Evolutionary conservation across 1,140 invertebrate species (phyloP).

Genomic region (Formica exsecta): DNA sequence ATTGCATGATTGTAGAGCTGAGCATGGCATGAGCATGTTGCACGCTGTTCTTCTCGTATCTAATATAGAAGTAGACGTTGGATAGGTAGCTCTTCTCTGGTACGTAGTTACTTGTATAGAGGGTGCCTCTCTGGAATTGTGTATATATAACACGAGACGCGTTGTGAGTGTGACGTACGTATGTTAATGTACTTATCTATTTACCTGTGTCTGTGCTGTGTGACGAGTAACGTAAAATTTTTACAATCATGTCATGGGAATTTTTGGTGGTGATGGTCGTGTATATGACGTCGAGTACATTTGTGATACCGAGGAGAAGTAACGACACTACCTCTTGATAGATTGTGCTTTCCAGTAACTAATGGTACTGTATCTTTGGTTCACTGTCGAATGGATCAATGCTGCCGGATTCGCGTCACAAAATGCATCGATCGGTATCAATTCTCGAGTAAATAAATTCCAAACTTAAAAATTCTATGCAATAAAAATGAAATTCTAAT

Average conservation of each 20-base stretch:
- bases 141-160: slow-evolving; percentile 30
- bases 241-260: slow-evolving; percentile 74
- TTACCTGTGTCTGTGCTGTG: slow-evolving; percentile 73
- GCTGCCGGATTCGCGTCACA: slow-evolving; percentile 25
- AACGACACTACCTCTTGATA: slow-evolving; percentile 69
- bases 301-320: slow-evolving; percentile 63
- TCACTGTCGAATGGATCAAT: slow-evolving; percentile 64
- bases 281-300: slow-evolving; percentile 79
- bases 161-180: slow-evolving; percentile 50
- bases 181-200: slow-evolving; percentile 57
- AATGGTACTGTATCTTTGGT: slow-evolving; percentile 69
- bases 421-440: background rate
- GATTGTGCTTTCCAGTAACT: slow-evolving; percentile 72
- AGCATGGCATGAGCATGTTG: slow-evolving; percentile 79
- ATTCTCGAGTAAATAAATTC: background rate
- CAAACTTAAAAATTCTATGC: background rate
- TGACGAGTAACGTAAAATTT: slow-evolving; percentile 62
- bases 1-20: slow-evolving; percentile 25
- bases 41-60: slow-evolving; percentile 68
- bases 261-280: slow-evolving; percentile 85
- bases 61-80: slow-evolving; percentile 42
- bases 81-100: slow-evolving; percentile 17
- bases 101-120: slow-evolving; percentile 34
- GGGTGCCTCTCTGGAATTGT: slow-evolving; percentile 39
- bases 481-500: background rate